Conservation (phyloP, 2,797 vertebrate species). For the Crotalus adamanteus region DNA sequence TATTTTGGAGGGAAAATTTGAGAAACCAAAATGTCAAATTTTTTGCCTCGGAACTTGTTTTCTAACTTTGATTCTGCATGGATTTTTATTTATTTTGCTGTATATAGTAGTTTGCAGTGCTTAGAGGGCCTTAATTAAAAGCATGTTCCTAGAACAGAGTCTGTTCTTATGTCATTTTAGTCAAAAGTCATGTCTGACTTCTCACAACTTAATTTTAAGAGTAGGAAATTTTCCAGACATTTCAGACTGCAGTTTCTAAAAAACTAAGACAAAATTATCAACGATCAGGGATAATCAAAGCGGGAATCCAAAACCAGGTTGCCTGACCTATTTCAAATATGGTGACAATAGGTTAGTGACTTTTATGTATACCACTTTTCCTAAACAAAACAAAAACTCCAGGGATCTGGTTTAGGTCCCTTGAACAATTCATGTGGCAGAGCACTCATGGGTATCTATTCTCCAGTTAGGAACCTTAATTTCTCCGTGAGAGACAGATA, state of each 20-base stretch:
- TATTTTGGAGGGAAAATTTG: background rate
- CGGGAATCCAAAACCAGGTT: background rate
- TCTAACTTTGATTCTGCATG: background rate
- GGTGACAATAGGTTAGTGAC: background rate
- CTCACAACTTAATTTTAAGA: background rate
- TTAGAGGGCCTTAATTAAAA: background rate
- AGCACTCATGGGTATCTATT: background rate
- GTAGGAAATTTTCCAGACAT: background rate
- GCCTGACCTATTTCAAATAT: background rate
- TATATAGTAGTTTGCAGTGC: background rate
- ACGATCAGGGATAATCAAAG: background rate
- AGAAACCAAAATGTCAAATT: background rate
- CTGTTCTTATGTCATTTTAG: background rate
- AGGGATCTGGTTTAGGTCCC: background rate
- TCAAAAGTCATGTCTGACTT: background rate
- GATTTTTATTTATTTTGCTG: background rate
- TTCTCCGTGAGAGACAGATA: background rate
- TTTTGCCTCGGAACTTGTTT: background rate
- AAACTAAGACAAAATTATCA: background rate
- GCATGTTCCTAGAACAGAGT: background rate
- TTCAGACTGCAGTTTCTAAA: background rate
- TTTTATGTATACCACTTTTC: background rate
- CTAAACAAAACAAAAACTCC: background rate
- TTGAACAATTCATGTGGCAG: background rate
- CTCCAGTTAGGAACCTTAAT: background rate